A percentile compares a stretch with the other conserved stretches of the same genome.
Conservation (phyloP, 2,888 invertebrate species). For the Andrena marginata region DNA sequence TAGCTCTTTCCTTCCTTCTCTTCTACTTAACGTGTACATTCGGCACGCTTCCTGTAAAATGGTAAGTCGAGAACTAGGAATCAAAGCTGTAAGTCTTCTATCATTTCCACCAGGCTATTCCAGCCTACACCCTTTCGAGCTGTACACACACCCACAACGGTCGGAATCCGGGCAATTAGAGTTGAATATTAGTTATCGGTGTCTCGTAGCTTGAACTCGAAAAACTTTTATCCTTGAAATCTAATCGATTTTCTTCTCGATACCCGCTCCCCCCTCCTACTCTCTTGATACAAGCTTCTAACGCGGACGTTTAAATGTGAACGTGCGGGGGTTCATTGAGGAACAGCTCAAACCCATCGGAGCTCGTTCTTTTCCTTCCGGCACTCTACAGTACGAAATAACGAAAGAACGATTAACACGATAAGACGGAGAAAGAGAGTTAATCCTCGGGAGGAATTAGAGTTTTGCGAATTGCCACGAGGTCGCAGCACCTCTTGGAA, state of each 20-base stretch:
- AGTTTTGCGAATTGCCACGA: slow-evolving; percentile 47
- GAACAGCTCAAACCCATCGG: no score
- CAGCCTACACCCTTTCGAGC: background rate
- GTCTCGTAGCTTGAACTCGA: background rate
- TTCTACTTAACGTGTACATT: slow-evolving; percentile 46
- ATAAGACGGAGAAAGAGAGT: slow-evolving; percentile 5
- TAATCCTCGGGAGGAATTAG: slow-evolving; percentile 1
- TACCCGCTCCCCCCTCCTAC: background rate
- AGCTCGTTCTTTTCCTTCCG: background rate
- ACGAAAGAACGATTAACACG: background rate
- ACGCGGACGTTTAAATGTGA: no score
- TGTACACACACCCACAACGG: slow-evolving; percentile 6
- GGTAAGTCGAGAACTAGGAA: slow-evolving; percentile 73
- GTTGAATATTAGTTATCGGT: background rate
- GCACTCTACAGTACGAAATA: background rate
- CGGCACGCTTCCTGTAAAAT: slow-evolving; percentile 72
- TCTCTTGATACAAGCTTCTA: no score
- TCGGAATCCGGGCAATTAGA: background rate
- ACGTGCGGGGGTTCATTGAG: no score
- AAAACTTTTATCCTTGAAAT: background rate
- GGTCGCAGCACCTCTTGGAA: slow-evolving; percentile 74
- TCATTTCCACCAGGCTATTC: background rate
- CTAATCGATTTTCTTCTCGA: background rate
- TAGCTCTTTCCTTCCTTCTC: slow-evolving; percentile 36
- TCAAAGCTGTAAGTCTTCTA: background rate